phyloP scores from a whole-genome alignment of 2,797 vertebrate genomes.

The Sebastolobus alascanus region DNA sequence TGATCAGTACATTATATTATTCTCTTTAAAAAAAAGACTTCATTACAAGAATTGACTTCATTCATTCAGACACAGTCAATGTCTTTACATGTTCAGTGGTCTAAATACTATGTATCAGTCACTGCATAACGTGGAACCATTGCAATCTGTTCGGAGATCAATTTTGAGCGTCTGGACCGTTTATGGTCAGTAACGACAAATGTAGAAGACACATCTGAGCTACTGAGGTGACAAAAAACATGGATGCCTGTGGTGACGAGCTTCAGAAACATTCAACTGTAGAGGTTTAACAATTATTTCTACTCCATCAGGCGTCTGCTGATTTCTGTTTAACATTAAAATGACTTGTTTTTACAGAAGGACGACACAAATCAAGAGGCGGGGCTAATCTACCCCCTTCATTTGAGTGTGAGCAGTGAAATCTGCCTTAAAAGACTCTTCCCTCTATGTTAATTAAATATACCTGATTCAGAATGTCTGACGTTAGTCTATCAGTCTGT shows the following conservation, averaged over 20 bases:
- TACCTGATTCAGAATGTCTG: not conserved
- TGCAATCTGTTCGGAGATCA: not conserved
- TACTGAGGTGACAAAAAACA: slow-evolving; percentile 17
- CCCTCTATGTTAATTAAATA: not conserved
- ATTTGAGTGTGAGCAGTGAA: not conserved
- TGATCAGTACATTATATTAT: slow-evolving; percentile 65
- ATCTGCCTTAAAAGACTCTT: not conserved
- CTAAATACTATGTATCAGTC: not conserved
- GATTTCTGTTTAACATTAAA: not conserved
- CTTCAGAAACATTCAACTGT: not conserved
- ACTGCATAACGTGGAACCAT: slow-evolving; percentile 29
- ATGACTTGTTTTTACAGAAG: not conserved
- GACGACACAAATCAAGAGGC: not conserved
- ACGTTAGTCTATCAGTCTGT: not conserved
- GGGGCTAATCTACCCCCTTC: not conserved
- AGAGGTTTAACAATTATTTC: not conserved
- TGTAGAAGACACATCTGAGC: not conserved
- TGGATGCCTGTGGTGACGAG: not conserved
- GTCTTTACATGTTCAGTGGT: slow-evolving; percentile 21
- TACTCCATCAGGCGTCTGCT: not conserved
- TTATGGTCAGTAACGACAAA: not conserved
- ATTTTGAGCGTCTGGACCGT: not conserved
- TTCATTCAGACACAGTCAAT: slow-evolving; percentile 24
- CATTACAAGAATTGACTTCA: slow-evolving; percentile 12
- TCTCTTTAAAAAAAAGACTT: slow-evolving; percentile 50